Percentiles rank a stretch among this genome's conserved stretches.
phyloP scores from a whole-genome alignment of 2,113 vertebrate species.

The Pholis gunnellus region DNA sequence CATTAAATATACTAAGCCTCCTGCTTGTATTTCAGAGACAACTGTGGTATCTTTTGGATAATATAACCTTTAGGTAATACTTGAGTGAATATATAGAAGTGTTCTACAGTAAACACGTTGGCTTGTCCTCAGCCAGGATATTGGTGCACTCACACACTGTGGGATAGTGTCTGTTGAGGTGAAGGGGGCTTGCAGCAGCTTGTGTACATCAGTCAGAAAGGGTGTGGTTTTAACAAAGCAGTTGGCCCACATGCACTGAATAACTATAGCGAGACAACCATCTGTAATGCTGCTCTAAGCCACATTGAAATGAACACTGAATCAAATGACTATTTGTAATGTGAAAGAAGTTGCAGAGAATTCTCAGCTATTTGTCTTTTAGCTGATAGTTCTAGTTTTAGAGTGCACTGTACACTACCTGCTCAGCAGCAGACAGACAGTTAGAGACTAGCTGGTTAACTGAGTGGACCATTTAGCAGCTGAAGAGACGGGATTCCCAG shows the following conservation, averaged over 20 bases:
- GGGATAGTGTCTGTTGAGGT: conserved; percentile 19
- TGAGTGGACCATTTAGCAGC: background rate
- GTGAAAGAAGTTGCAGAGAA: background rate
- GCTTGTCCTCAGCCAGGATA: background rate
- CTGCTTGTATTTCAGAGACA: background rate
- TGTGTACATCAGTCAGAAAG: conserved; percentile 49
- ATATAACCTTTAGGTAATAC: background rate
- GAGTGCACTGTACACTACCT: background rate
- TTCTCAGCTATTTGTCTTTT: background rate
- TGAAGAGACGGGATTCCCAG: background rate
- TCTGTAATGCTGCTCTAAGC: background rate
- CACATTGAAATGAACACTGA: background rate
- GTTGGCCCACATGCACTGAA: conserved; percentile 46
- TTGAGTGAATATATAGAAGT: background rate
- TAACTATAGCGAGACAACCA: conserved; percentile 19
- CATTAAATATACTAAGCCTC: background rate
- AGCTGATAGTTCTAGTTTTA: background rate
- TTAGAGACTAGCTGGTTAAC: background rate
- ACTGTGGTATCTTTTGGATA: background rate
- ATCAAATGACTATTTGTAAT: background rate
- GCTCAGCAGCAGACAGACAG: background rate
- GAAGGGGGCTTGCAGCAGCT: conserved; percentile 58
- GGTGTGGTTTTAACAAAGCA: conserved; percentile 60
- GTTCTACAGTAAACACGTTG: background rate
- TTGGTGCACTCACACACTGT: background rate